Percentiles rank a stretch among this genome's conserved stretches.
phyloP scores from a whole-genome alignment of 2,888 invertebrate species.

The Eupithecia dodoneata region DNA sequence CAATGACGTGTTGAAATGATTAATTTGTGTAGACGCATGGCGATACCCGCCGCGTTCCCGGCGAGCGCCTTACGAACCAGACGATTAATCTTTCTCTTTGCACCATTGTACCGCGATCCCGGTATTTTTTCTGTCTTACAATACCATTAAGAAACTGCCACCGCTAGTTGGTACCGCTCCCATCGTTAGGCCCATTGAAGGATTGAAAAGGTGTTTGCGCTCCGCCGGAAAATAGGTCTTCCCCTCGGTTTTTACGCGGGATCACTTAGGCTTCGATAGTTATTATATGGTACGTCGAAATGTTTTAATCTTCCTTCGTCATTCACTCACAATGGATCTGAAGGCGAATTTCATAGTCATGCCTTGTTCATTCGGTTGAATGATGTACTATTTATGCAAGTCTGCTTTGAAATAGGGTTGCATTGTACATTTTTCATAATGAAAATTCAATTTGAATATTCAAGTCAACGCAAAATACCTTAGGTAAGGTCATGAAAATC shows the following conservation, averaged over 20 bases:
- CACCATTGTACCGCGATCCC: slow-evolving; percentile 77
- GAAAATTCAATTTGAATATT: slow-evolving; percentile 37
- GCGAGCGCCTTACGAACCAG: slow-evolving; percentile 64
- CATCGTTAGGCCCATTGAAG: slow-evolving; percentile 78
- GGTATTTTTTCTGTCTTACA: slow-evolving; percentile 82
- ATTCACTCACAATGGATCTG: slow-evolving; percentile 75
- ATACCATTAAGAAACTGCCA: slow-evolving; percentile 82
- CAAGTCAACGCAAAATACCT: slow-evolving; percentile 61
- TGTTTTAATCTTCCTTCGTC: slow-evolving; percentile 82
- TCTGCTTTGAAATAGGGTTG: slow-evolving; percentile 50
- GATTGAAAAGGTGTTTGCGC: slow-evolving; percentile 84
- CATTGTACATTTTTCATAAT: slow-evolving; percentile 35
- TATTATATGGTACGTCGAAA: slow-evolving; percentile 71
- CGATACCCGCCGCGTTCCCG: slow-evolving; percentile 52
- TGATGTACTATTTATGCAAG: slow-evolving; percentile 56
- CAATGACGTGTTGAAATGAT: slow-evolving; percentile 83
- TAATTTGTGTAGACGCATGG: slow-evolving; percentile 75
- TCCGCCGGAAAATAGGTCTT: slow-evolving; percentile 77
- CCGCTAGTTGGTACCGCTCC: slow-evolving; percentile 78
- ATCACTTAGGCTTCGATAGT: slow-evolving; percentile 84
- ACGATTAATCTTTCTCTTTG: slow-evolving; percentile 83
- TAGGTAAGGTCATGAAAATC: slow-evolving; percentile 76
- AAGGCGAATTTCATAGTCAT: slow-evolving; percentile 77
- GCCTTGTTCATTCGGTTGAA: slow-evolving; percentile 68
- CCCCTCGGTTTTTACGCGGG: slow-evolving; percentile 76